These are phyloP conservation scores for Vanessa tameamea DNA, from an alignment of 1,140 invertebrate species.

Conservation along the genomic window DNA sequence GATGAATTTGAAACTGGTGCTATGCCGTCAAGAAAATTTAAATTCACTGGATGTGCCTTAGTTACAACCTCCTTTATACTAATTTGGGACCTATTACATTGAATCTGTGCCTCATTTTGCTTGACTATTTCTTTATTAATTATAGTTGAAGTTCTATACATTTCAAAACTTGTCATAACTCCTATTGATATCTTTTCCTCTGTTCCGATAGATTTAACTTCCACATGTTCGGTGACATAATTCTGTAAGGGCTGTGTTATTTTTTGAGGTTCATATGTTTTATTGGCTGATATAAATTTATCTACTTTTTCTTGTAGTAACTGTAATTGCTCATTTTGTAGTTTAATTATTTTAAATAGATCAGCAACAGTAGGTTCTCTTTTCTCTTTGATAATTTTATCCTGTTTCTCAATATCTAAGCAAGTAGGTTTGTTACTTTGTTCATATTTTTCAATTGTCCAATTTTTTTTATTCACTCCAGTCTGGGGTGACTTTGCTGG, in stretches of 20 bases:
- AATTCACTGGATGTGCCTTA: slow-evolving; percentile 56
- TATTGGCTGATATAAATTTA: slow-evolving; percentile 65
- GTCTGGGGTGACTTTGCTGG: slow-evolving; percentile 34
- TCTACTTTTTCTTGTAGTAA: slow-evolving; percentile 81
- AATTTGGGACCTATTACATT: slow-evolving; percentile 69
- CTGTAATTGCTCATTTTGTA: slow-evolving; percentile 82
- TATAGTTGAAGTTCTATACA: slow-evolving; percentile 80
- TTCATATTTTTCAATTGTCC: slow-evolving; percentile 64
- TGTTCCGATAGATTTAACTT: slow-evolving; percentile 81
- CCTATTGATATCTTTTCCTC: slow-evolving; percentile 86
- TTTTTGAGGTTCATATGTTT: slow-evolving; percentile 40
- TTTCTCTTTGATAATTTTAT: slow-evolving; percentile 57
- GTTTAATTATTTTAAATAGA: slow-evolving; percentile 81
- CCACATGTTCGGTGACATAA: slow-evolving; percentile 54
- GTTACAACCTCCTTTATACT: slow-evolving; percentile 66
- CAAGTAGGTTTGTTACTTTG: slow-evolving; percentile 43
- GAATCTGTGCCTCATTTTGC: slow-evolving; percentile 64
- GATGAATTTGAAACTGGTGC: slow-evolving; percentile 46
- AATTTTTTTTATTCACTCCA: slow-evolving; percentile 65
- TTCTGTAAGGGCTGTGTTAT: slow-evolving; percentile 48
- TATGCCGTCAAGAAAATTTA: slow-evolving; percentile 69
- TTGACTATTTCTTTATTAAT: slow-evolving; percentile 70
- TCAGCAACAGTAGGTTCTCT: slow-evolving; percentile 79
- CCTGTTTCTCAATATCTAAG: slow-evolving; percentile 56
- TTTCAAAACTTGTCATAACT: slow-evolving; percentile 87